Percentiles rank a stretch among this genome's conserved stretches.
phyloP scores from a whole-genome alignment of 1,140 invertebrate species.

The Drosophila trapezifrons region DNA sequence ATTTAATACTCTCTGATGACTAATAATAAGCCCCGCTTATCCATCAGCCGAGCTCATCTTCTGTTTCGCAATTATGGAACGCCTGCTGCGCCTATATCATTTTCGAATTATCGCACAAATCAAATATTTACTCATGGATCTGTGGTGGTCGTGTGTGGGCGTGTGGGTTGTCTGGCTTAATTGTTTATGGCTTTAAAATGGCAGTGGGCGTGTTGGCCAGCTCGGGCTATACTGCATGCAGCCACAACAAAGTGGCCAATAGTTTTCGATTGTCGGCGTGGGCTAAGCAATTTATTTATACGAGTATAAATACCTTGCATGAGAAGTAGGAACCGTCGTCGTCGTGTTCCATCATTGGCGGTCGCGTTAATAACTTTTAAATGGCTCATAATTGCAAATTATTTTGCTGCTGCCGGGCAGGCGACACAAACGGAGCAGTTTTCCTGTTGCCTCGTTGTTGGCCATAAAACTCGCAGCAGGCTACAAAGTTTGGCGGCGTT shows the following conservation, averaged over 20 bases:
- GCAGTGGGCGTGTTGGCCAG: conserved; percentile 53
- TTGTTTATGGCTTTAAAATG: conserved; percentile 63
- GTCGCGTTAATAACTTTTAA: conserved; percentile 75
- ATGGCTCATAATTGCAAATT: conserved; percentile 75
- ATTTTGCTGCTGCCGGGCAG: conserved; percentile 18
- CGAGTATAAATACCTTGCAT: conserved; percentile 17
- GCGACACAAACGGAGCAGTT: conserved; percentile 19
- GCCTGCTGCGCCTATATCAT: conserved; percentile 55
- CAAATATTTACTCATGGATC: conserved; percentile 50
- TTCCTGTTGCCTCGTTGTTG: conserved; percentile 13
- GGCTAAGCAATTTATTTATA: conserved; percentile 30
- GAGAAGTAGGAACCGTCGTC: conserved; percentile 22
- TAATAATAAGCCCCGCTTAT: not conserved
- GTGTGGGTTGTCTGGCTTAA: conserved; percentile 57
- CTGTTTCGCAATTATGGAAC: conserved; percentile 22
- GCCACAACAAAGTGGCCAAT: conserved; percentile 26
- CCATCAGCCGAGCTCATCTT: conserved; percentile 25
- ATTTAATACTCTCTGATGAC: not conserved
- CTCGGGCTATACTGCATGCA: conserved; percentile 4
- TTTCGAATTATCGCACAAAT: conserved; percentile 69
- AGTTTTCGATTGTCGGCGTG: conserved; percentile 27
- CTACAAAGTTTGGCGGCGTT: conserved; percentile 21
- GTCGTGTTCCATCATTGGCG: conserved; percentile 46
- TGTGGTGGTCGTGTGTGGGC: conserved; percentile 34
- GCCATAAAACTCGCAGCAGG: conserved; percentile 50